Conservation (phyloP, 2,113 vertebrate genomes). For the Galbula dea region DNA sequence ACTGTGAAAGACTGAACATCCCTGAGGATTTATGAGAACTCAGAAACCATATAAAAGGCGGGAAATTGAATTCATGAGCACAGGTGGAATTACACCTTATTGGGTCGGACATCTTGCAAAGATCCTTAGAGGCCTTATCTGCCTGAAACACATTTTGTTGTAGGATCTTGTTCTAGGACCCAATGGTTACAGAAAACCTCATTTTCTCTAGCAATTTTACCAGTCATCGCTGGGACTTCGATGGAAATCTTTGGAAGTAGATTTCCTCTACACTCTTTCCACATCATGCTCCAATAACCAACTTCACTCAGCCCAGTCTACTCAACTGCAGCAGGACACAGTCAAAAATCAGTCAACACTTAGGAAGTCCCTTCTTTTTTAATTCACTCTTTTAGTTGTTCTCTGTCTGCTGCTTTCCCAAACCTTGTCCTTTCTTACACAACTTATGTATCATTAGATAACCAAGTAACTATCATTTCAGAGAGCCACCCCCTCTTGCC, state of each 20-base stretch:
- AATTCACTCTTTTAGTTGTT: slow-evolving; percentile 6
- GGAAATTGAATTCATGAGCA: background rate
- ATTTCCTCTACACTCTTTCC: background rate
- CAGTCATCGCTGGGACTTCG: background rate
- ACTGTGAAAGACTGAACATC: background rate
- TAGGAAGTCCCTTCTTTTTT: background rate
- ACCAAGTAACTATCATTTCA: slow-evolving; percentile 33
- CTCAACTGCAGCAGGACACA: background rate
- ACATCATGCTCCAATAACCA: background rate
- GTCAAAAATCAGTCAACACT: background rate
- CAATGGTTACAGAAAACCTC: background rate
- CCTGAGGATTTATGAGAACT: background rate
- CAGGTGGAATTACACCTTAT: background rate
- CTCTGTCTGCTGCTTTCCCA: background rate
- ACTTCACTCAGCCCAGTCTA: background rate
- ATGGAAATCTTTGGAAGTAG: background rate
- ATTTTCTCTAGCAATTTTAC: background rate
- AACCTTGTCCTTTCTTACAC: background rate
- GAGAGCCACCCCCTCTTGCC: slow-evolving; percentile 31
- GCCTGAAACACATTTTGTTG: background rate
- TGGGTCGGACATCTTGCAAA: background rate
- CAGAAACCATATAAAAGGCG: background rate
- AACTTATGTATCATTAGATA: slow-evolving; percentile 28
- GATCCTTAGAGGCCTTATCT: background rate
- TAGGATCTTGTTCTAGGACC: background rate